Percentiles rank a stretch among this genome's conserved stretches.
Evolutionary conservation across 2,888 invertebrate genomes (phyloP).

Genomic region (Lithosia quadra): DNA sequence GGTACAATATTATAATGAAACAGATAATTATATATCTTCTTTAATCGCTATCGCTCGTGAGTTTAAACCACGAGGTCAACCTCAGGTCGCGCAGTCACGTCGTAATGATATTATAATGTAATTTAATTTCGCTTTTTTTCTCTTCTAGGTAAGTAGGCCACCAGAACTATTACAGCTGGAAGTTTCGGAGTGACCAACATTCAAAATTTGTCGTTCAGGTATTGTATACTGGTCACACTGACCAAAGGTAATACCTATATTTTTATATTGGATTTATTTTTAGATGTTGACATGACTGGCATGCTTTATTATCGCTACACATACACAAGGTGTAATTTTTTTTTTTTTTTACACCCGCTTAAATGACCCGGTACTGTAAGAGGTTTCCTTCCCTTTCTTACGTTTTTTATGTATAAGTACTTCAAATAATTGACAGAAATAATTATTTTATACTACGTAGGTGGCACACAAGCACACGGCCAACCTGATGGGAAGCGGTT

Average conservation of each 20-base stretch:
- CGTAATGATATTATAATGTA: constrained; percentile 81
- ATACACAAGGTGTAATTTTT: no score
- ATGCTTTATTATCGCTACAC: no score
- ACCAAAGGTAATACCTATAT: background rate
- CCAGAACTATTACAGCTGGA: constrained; percentile 38
- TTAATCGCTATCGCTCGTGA: constrained; percentile 48
- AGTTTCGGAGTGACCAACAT: constrained; percentile 19
- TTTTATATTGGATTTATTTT: background rate
- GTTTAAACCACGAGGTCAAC: constrained; percentile 67
- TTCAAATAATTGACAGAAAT: no score
- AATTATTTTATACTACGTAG: no score
- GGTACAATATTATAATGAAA: no score
- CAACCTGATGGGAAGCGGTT: no score
- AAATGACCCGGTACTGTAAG: no score
- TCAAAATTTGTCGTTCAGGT: constrained; percentile 21
- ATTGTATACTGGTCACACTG: background rate
- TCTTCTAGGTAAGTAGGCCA: constrained; percentile 82
- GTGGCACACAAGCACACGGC: no score
- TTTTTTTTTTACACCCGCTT: no score
- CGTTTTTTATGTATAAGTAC: no score
- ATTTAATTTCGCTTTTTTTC: constrained; percentile 75
- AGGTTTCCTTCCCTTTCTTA: no score
- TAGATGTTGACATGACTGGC: background rate
- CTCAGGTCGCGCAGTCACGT: constrained; percentile 73
- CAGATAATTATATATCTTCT: no score